Evolutionary conservation across 1,140 invertebrate genomes (phyloP).

Genomic region (Tenebrio molitor): DNA sequence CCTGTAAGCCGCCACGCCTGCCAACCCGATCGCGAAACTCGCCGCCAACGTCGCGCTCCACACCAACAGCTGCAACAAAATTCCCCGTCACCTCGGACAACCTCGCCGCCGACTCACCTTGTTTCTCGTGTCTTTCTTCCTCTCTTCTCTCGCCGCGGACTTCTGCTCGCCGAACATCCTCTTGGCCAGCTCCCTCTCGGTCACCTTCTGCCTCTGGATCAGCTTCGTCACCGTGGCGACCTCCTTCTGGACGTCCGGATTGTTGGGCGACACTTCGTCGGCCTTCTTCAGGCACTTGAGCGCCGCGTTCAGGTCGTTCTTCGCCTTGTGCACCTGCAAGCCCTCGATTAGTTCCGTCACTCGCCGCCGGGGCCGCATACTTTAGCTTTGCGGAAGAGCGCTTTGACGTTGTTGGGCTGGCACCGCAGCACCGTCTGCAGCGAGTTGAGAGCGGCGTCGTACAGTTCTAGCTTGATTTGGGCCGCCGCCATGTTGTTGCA

Average conservation of each 20-base stretch:
- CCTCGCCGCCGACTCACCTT: neutral
- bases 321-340: slow-evolving; percentile 56
- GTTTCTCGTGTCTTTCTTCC: slow-evolving; percentile 35
- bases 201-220: slow-evolving; percentile 61
- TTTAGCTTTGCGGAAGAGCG: slow-evolving; percentile 89
- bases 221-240: slow-evolving; percentile 52
- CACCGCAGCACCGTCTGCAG: slow-evolving; percentile 84
- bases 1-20: slow-evolving; percentile 72
- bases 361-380: slow-evolving; percentile 57
- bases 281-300: slow-evolving; percentile 62
- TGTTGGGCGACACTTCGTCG: slow-evolving; percentile 56
- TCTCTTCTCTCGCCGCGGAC: slow-evolving; percentile 9
- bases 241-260: slow-evolving; percentile 60
- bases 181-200: slow-evolving; percentile 61
- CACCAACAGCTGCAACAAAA: slow-evolving; percentile 68
- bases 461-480: slow-evolving; percentile 87
- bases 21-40: slow-evolving; percentile 72
- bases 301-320: slow-evolving; percentile 59
- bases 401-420: slow-evolving; percentile 91
- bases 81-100: neutral
- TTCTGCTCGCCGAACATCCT: slow-evolving; percentile 59
- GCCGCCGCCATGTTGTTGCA: slow-evolving; percentile 93
- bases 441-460: slow-evolving; percentile 84
- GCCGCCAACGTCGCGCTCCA: slow-evolving; percentile 71
- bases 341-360: neutral